A percentile compares a stretch with the other conserved stretches of the same genome.
Evolutionary conservation across 2,888 invertebrate species (phyloP).

Genomic region (Philhelius pedissequus): DNA sequence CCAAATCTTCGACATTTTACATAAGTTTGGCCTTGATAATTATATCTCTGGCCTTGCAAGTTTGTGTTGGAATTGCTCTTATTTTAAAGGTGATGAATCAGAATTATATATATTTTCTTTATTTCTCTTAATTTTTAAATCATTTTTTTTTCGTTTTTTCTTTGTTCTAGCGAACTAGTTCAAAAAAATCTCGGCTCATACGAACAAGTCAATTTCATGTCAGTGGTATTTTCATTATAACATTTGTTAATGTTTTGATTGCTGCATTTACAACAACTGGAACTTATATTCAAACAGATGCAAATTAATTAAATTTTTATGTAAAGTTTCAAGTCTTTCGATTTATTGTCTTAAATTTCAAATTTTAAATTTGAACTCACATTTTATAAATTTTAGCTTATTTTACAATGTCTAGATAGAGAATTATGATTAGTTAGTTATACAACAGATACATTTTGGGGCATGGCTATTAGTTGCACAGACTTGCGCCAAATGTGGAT

Average conservation of each 20-base stretch:
- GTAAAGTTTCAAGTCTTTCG: no score
- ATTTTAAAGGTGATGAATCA: constrained; percentile 81
- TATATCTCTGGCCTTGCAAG: constrained; percentile 83
- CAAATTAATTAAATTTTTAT: no score
- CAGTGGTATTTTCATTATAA: constrained; percentile 83
- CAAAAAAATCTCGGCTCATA: constrained; percentile 76
- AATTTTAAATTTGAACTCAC: no score
- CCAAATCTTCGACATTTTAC: constrained; percentile 81
- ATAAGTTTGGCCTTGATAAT: constrained; percentile 81
- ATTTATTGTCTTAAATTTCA: no score
- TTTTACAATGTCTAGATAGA: no score
- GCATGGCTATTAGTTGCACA: no score
- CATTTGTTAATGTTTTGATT: constrained; percentile 85
- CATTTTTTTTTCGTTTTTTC: background rate
- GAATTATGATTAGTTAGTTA: no score
- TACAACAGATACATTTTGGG: no score
- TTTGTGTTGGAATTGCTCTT: constrained; percentile 82
- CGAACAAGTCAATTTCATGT: constrained; percentile 83
- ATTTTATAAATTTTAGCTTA: no score
- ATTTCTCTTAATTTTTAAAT: background rate
- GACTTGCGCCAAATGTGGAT: no score
- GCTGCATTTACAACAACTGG: constrained; percentile 78
- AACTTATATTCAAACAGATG: background rate
- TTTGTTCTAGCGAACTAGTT: constrained; percentile 73
- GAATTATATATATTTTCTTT: background rate